phyloP scores from a whole-genome alignment of 2,888 invertebrate genomes.

The Sarcophaga caerulescens region DNA sequence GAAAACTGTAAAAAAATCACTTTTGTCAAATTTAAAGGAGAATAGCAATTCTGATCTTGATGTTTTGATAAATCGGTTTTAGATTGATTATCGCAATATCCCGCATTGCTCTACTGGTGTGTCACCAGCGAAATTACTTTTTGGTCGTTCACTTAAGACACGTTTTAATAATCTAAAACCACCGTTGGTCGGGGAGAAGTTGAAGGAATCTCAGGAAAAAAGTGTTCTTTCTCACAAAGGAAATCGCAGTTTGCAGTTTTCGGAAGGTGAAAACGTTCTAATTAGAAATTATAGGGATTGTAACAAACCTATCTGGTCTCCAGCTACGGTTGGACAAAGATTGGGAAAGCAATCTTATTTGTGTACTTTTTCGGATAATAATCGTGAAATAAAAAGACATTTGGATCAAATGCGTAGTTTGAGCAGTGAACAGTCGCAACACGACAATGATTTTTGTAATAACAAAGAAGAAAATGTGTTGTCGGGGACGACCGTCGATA shows the following conservation, averaged over 20 bases:
- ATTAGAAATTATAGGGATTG: constrained; percentile 58
- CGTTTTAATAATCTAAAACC: constrained; percentile 55
- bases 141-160: constrained; percentile 56
- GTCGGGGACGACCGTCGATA: background rate
- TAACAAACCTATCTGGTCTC: constrained; percentile 56
- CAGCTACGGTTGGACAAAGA: constrained; percentile 51
- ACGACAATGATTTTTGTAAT: background rate
- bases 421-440: background rate
- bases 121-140: constrained; percentile 57
- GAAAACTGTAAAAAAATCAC: constrained; percentile 69
- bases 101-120: constrained; percentile 60
- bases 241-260: constrained; percentile 44
- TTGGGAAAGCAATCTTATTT: background rate
- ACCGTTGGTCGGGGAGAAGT: constrained; percentile 46
- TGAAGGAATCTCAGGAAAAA: constrained; percentile 45
- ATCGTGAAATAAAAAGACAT: constrained; percentile 7
- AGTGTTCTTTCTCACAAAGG: constrained; percentile 44
- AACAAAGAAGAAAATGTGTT: background rate
- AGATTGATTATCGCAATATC: constrained; percentile 56
- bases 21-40: constrained; percentile 47
- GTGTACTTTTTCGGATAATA: background rate
- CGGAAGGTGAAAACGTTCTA: constrained; percentile 47
- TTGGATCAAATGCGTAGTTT: background rate
- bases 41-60: constrained; percentile 24
- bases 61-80: constrained; percentile 46